Evolutionary conservation across 2,888 invertebrate genomes (phyloP).

Genomic region (Andricus curvator): DNA sequence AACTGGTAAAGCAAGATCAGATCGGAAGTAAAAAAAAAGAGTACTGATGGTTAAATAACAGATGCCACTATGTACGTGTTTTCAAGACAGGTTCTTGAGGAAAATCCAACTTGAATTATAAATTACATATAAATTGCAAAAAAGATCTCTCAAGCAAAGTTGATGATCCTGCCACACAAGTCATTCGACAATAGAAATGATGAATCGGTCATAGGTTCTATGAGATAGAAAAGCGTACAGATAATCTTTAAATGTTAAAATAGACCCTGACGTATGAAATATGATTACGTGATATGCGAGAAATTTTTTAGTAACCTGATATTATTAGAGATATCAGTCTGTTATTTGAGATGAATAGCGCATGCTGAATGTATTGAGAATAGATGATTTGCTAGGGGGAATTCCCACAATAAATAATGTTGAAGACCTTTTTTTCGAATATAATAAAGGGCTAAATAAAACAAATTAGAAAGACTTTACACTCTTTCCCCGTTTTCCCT

Average conservation of each 20-base stretch:
- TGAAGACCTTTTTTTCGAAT: background rate
- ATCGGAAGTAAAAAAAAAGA: slow-evolving; percentile 12
- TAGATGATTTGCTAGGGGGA: background rate
- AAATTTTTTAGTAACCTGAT: slow-evolving; percentile 27
- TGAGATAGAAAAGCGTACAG: background rate
- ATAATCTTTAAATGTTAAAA: slow-evolving; percentile 29
- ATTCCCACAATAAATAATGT: background rate
- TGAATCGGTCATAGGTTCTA: background rate
- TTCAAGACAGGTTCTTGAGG: slow-evolving; percentile 2
- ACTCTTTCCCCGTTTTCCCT: no score
- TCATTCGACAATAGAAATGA: background rate
- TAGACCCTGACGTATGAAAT: background rate
- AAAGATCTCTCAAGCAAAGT: background rate
- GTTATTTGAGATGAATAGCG: slow-evolving; percentile 32
- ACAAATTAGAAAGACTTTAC: no score
- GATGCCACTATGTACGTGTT: slow-evolving; percentile 22
- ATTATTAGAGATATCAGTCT: slow-evolving; percentile 25
- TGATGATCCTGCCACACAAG: slow-evolving; percentile 4
- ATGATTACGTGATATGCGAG: background rate
- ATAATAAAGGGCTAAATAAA: background rate
- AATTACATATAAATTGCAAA: background rate
- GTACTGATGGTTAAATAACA: slow-evolving; percentile 25
- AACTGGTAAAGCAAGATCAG: slow-evolving; percentile 27
- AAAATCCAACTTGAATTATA: slow-evolving; percentile 12
- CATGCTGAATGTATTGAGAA: background rate